Percentiles rank a stretch among this genome's conserved stretches.
Evolutionary conservation across 2,797 vertebrate species (phyloP).

Genomic region (Apodemus agrarius): DNA sequence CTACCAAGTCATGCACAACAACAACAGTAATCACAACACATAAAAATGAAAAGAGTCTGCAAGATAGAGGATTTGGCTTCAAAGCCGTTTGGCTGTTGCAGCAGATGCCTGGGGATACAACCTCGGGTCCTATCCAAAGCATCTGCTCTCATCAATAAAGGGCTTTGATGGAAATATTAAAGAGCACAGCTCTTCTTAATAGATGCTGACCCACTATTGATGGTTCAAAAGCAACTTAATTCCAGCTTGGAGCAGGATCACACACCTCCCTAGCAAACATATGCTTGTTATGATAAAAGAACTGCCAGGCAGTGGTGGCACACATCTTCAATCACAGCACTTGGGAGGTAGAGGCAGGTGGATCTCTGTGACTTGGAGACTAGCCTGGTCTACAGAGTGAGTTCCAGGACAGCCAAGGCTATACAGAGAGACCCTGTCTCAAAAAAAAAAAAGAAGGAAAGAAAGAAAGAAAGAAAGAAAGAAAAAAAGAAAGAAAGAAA

Average conservation of each 20-base stretch:
- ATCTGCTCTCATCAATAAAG: background rate
- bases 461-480: no score
- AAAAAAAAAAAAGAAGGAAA: background rate
- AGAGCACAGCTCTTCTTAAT: background rate
- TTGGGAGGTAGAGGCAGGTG: background rate
- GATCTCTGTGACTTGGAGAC: background rate
- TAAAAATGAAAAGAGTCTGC: conserved; percentile 26
- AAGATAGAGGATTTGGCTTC: background rate
- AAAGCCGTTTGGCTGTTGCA: background rate
- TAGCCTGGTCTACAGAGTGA: background rate
- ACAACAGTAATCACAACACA: background rate
- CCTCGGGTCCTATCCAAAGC: no score
- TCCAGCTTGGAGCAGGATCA: background rate
- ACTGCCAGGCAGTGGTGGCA: background rate
- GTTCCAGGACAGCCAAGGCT: background rate
- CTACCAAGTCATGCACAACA: background rate
- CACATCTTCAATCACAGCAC: background rate
- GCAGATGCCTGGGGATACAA: background rate
- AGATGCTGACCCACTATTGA: background rate
- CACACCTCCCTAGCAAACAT: background rate
- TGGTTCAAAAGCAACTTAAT: background rate
- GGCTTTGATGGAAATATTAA: background rate
- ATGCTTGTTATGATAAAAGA: background rate
- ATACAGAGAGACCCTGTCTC: background rate
- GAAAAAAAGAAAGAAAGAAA: no score